Percentiles rank a stretch among this genome's conserved stretches.
These are phyloP conservation scores for Agapornis roseicollis DNA, from an alignment of 2,113 vertebrate species.

Conservation along the genomic window DNA sequence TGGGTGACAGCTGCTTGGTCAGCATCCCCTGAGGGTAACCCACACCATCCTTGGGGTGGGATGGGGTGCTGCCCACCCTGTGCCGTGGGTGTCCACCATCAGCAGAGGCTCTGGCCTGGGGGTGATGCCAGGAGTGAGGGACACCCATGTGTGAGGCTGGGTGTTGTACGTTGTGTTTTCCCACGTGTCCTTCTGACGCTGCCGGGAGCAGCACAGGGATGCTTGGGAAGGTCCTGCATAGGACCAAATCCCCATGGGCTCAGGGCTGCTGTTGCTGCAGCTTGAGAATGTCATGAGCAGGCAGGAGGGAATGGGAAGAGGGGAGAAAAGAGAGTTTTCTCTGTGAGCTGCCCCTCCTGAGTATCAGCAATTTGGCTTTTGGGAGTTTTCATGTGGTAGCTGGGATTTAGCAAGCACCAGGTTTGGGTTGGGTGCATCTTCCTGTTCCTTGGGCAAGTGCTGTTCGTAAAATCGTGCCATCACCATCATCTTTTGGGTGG, in stretches of 20 bases:
- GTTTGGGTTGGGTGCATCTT: neutral
- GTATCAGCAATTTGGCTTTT: neutral
- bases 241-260: neutral
- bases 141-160: rapidly evolving
- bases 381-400: neutral
- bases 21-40: rapidly evolving
- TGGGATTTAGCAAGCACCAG: neutral
- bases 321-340: neutral
- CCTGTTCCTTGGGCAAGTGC: neutral
- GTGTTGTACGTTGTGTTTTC: rapidly evolving
- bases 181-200: rapidly evolving
- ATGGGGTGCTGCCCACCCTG: rapidly evolving
- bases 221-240: rapidly evolving
- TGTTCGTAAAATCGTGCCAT: neutral
- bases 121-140: neutral
- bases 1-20: neutral
- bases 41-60: neutral
- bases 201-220: neutral
- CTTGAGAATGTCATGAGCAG: neutral
- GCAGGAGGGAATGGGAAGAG: neutral
- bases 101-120: neutral
- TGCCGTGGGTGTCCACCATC: neutral
- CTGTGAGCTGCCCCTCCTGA: neutral
- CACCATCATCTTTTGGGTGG: neutral
- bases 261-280: rapidly evolving